Evolutionary conservation across 2,113 vertebrate genomes (phyloP).

Genomic region (Centropus unirufus): DNA sequence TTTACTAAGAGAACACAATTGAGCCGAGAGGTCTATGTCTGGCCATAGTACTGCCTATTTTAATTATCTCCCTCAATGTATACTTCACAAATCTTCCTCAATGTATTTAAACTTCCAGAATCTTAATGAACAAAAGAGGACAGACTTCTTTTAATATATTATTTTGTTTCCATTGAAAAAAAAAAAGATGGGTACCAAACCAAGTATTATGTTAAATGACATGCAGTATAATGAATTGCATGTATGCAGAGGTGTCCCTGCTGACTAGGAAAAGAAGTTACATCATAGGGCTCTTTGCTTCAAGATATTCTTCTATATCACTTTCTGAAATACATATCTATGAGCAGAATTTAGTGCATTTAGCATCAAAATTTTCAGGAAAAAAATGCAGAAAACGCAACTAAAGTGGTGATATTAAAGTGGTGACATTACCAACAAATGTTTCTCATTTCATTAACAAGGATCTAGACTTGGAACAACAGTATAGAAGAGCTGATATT

Average conservation of each 20-base stretch:
- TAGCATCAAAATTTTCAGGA: not conserved
- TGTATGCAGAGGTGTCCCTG: not conserved
- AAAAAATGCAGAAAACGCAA: not conserved
- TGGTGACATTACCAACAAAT: not conserved
- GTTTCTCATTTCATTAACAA: not conserved
- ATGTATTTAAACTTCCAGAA: not conserved
- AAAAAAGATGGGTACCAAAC: not conserved
- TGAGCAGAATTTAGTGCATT: not conserved
- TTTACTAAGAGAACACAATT: not conserved
- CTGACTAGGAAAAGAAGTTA: not conserved
- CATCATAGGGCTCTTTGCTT: not conserved
- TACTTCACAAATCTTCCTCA: not conserved
- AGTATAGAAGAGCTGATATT: constrained; percentile 23
- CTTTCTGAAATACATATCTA: not conserved
- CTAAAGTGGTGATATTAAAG: not conserved
- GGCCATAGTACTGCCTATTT: not conserved
- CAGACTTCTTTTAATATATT: not conserved
- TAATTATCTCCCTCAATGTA: not conserved
- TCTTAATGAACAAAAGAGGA: not conserved
- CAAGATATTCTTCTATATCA: not conserved
- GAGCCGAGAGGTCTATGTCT: not conserved
- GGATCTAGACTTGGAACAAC: not conserved
- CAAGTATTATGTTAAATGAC: not conserved
- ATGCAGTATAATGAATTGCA: not conserved
- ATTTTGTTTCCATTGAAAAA: not conserved